Percentiles rank a stretch among this genome's conserved stretches.
phyloP scores from a whole-genome alignment of 2,888 invertebrate genomes.

The Lasioglossum vierecki region DNA sequence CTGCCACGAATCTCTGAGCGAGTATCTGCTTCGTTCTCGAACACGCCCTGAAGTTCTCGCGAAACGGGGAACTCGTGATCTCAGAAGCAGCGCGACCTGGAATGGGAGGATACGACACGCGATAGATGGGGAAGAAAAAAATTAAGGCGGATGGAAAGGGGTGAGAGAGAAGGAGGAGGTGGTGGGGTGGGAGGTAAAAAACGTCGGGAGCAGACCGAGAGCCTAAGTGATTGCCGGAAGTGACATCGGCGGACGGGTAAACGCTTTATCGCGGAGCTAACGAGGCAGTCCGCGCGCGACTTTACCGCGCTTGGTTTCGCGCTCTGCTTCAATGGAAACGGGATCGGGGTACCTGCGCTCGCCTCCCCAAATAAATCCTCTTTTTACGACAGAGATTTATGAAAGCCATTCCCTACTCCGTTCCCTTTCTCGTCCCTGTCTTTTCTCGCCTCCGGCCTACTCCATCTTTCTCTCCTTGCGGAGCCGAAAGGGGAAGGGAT shows the following conservation, averaged over 20 bases:
- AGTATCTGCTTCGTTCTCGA: background rate
- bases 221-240: conserved; percentile 80
- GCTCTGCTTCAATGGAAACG: conserved; percentile 75
- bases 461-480: conserved; percentile 66
- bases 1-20: background rate
- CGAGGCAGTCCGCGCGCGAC: conserved; percentile 78
- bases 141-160: background rate
- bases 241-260: conserved; percentile 79
- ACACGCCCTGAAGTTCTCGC: background rate
- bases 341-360: conserved; percentile 72
- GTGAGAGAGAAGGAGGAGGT: background rate
- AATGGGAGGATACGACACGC: conserved; percentile 29
- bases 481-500: conserved; percentile 26
- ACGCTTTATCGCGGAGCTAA: conserved; percentile 82
- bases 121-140: background rate
- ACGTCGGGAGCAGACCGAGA: conserved; percentile 50
- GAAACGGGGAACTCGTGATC: conserved; percentile 16
- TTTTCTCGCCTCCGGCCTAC: conserved; percentile 55
- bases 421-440: conserved; percentile 43
- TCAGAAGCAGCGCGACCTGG: conserved; percentile 5
- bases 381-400: conserved; percentile 84
- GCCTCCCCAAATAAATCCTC: conserved; percentile 82
- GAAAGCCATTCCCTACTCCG: conserved; percentile 72
- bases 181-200: conserved; percentile 27
- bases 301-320: conserved; percentile 75